A percentile compares a stretch with the other conserved stretches of the same genome.
Evolutionary conservation across 1,140 invertebrate species (phyloP).

Genomic region (Temnothorax longispinosus): DNA sequence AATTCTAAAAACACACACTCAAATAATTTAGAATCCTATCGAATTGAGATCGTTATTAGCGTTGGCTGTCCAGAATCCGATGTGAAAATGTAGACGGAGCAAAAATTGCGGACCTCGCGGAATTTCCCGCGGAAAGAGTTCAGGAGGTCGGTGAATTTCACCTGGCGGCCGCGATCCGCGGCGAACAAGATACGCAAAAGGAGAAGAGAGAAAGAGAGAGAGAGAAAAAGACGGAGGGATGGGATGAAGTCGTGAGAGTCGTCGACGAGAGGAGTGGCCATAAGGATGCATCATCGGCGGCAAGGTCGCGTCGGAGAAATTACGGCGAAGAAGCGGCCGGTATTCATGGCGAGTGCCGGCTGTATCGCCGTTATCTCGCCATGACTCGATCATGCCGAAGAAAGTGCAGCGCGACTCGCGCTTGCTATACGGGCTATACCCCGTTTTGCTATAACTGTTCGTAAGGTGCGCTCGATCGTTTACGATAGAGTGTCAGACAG

Average conservation of each 20-base stretch:
- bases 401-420: conserved; percentile 57
- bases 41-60: not conserved
- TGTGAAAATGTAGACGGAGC: conserved; percentile 15
- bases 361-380: conserved; percentile 43
- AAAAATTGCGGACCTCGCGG: not conserved
- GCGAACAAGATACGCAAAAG: conserved; percentile 10
- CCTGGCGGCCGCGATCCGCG: conserved; percentile 43
- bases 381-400: conserved; percentile 25
- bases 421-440: not conserved
- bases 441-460: conserved; percentile 19
- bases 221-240: not conserved
- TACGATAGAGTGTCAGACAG: conserved; percentile 10
- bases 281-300: conserved; percentile 49
- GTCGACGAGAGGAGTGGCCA: conserved; percentile 44
- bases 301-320: conserved; percentile 69
- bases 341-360: not conserved
- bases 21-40: not conserved
- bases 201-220: not conserved
- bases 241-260: conserved; percentile 17
- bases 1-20: not conserved
- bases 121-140: conserved; percentile 75
- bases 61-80: not conserved
- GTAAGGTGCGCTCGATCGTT: conserved; percentile 5
- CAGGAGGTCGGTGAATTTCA: conserved; percentile 77
- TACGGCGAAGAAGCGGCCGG: conserved; percentile 16